phyloP scores from a whole-genome alignment of 2,888 invertebrate species.

The Torymus texanus region DNA sequence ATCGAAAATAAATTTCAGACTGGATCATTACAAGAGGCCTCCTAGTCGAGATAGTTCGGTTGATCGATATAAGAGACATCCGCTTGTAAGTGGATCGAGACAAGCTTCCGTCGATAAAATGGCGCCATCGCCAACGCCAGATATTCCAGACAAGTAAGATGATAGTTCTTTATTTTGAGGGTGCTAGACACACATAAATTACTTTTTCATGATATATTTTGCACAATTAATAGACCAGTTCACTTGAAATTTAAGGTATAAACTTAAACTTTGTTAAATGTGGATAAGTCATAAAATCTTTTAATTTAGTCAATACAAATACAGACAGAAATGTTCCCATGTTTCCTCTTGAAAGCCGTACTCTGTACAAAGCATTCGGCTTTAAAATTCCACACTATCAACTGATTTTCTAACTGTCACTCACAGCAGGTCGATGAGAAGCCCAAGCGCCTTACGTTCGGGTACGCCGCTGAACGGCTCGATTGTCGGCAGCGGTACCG shows the following conservation, averaged over 20 bases:
- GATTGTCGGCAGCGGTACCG: constrained; percentile 77
- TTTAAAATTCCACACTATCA: neutral
- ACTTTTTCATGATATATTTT: neutral
- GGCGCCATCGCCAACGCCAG: constrained; percentile 66
- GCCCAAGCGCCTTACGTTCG: constrained; percentile 76
- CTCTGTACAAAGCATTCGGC: neutral
- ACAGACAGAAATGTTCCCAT: too few species aligned
- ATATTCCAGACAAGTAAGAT: constrained; percentile 69
- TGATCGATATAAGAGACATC: constrained; percentile 85
- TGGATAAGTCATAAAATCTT: too few species aligned
- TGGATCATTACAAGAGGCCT: constrained; percentile 95
- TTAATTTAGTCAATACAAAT: too few species aligned
- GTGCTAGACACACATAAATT: neutral
- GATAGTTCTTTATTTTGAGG: too few species aligned
- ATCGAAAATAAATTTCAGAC: constrained; percentile 73
- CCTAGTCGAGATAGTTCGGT: constrained; percentile 92
- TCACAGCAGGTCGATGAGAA: constrained; percentile 75
- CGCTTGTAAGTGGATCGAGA: constrained; percentile 81
- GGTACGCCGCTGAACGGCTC: constrained; percentile 72
- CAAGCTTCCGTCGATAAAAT: constrained; percentile 87
- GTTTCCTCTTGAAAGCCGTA: too few species aligned
- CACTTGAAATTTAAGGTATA: too few species aligned
- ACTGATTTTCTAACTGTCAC: neutral
- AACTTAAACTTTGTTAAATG: too few species aligned
- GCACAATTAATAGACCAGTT: too few species aligned